Percentiles rank a stretch among this genome's conserved stretches.
Evolutionary conservation across 2,888 invertebrate species (phyloP).

Genomic region (Blastobasis adustella): DNA sequence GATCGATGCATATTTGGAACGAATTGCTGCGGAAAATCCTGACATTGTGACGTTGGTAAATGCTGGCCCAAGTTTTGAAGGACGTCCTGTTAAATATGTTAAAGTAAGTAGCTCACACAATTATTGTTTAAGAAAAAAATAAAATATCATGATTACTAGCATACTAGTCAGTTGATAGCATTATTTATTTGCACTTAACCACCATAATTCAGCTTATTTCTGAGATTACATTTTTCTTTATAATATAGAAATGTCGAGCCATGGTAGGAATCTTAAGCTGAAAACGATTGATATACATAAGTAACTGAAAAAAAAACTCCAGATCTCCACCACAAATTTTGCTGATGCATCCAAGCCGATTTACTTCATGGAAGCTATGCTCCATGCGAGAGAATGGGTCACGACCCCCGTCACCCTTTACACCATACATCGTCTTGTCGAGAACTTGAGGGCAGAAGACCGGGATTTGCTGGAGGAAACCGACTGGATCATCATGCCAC

Average conservation of each 20-base stretch:
- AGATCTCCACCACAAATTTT: too few species aligned
- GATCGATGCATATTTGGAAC: slow-evolving; percentile 67
- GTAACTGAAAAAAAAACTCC: too few species aligned
- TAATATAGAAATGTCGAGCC: too few species aligned
- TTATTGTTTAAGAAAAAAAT: too few species aligned
- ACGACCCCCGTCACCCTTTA: slow-evolving; percentile 78
- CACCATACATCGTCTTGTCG: slow-evolving; percentile 77
- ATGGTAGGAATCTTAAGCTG: too few species aligned
- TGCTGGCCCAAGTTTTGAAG: slow-evolving; percentile 76
- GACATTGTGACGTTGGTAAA: slow-evolving; percentile 65
- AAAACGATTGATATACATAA: too few species aligned
- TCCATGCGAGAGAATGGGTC: slow-evolving; percentile 82
- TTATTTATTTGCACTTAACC: too few species aligned
- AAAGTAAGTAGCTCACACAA: slow-evolving; percentile 37
- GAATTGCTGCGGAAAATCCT: slow-evolving; percentile 61
- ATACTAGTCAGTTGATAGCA: too few species aligned
- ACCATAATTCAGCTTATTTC: too few species aligned
- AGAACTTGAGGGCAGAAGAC: slow-evolving; percentile 58
- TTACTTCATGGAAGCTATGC: slow-evolving; percentile 74
- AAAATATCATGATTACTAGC: too few species aligned
- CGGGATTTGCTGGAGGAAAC: slow-evolving; percentile 67
- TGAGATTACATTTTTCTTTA: too few species aligned
- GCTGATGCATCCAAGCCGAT: slow-evolving; percentile 51
- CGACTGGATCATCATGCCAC: slow-evolving; percentile 80
- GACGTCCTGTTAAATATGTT: slow-evolving; percentile 72